Percentiles rank a stretch among this genome's conserved stretches.
Conservation (phyloP, 2,888 invertebrate species). For the Meganola albula region DNA sequence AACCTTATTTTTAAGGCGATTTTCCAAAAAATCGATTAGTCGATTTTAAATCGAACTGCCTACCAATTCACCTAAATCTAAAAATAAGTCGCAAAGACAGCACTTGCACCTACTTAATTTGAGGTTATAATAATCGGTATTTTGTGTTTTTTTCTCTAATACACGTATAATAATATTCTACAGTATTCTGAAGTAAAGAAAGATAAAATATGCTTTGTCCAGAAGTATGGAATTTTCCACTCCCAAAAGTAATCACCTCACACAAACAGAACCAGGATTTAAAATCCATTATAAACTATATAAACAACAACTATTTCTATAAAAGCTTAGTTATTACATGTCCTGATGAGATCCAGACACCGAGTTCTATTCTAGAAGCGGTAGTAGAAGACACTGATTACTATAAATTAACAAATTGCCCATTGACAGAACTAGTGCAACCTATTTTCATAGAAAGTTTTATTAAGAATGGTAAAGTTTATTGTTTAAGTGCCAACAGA, state of each 20-base stretch:
- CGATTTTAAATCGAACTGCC: background rate
- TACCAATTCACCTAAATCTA: too few relatives aligned
- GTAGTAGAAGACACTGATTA: constrained; percentile 55
- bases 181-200: background rate
- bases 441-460: constrained; percentile 55
- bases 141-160: too few relatives aligned
- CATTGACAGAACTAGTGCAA: constrained; percentile 49
- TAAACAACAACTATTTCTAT: constrained; percentile 56
- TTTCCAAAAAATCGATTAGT: background rate
- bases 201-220: constrained; percentile 43
- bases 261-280: constrained; percentile 36
- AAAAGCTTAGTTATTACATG: constrained; percentile 57
- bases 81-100: too few relatives aligned
- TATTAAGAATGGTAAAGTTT: constrained; percentile 49
- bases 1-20: background rate
- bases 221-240: constrained; percentile 56
- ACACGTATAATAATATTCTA: too few relatives aligned
- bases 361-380: constrained; percentile 41
- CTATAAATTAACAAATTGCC: constrained; percentile 46
- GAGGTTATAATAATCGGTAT: too few relatives aligned
- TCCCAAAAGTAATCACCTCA: constrained; percentile 49
- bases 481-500: constrained; percentile 46
- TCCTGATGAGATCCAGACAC: constrained; percentile 56
- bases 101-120: too few relatives aligned
- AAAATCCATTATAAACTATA: constrained; percentile 30